A percentile compares a stretch with the other conserved stretches of the same genome.
Evolutionary conservation across 2,113 vertebrate species (phyloP).

Genomic region (Pogona vitticeps): DNA sequence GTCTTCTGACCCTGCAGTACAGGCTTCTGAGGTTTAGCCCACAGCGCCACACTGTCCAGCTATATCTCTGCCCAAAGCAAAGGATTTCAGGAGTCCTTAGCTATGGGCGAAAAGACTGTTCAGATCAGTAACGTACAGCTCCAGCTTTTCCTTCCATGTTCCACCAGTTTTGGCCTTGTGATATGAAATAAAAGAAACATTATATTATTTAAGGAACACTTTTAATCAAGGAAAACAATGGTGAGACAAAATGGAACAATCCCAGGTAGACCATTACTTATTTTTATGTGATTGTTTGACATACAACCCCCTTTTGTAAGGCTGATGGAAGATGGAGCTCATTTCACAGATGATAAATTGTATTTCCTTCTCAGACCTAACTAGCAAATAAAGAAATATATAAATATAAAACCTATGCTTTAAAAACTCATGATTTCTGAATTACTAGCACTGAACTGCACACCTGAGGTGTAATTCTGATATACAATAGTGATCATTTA

Average conservation of each 20-base stretch:
- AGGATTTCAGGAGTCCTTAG: neutral
- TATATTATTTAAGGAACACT: constrained; percentile 39
- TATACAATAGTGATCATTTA: fast-evolving
- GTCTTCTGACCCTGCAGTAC: no score
- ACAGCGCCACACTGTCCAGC: no score
- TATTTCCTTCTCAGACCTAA: constrained; percentile 45
- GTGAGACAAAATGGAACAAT: constrained; percentile 34
- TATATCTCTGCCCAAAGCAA: no score
- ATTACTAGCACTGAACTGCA: constrained; percentile 21
- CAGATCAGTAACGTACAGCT: no score
- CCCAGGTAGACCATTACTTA: constrained; percentile 47
- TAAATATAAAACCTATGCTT: neutral
- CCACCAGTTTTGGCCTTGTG: neutral
- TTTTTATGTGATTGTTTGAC: constrained; percentile 59
- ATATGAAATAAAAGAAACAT: constrained; percentile 45
- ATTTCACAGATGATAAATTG: constrained; percentile 62
- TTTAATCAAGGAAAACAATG: constrained; percentile 60
- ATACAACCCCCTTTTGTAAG: constrained; percentile 53
- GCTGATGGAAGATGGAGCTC: constrained; percentile 59
- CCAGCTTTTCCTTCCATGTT: neutral
- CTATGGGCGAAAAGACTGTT: neutral
- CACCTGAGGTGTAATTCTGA: neutral
- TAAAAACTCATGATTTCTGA: constrained; percentile 30
- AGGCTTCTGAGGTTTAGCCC: no score
- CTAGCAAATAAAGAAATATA: neutral